Evolutionary conservation across 1,140 invertebrate genomes (phyloP).

Genomic region (Nilaparvata lugens): DNA sequence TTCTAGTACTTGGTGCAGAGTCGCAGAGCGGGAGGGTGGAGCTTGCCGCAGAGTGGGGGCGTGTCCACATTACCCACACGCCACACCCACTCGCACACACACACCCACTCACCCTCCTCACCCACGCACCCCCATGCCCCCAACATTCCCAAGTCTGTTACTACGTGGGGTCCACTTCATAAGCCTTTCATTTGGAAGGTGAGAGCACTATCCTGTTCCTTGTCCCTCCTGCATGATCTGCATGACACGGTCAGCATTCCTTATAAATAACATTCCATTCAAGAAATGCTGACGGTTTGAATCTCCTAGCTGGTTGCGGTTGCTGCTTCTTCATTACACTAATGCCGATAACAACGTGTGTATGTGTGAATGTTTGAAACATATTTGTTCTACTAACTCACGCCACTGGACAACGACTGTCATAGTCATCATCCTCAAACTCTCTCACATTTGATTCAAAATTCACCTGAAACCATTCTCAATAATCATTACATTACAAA

Average conservation of each 20-base stretch:
- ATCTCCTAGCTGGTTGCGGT: not conserved
- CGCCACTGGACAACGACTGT: no score
- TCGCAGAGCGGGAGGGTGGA: constrained; percentile 32
- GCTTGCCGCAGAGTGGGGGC: constrained; percentile 24
- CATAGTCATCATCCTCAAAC: no score
- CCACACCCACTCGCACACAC: constrained; percentile 16
- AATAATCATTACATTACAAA: no score
- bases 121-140: constrained; percentile 24
- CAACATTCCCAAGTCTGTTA: constrained; percentile 51
- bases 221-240: constrained; percentile 3
- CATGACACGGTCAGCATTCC: not conserved
- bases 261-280: no score
- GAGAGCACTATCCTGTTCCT: constrained; percentile 37
- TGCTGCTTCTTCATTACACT: constrained; percentile 13
- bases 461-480: no score
- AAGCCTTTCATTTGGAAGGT: constrained; percentile 57
- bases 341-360: not conserved
- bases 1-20: constrained; percentile 35
- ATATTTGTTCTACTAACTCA: no score
- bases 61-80: no score
- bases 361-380: constrained; percentile 2
- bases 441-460: no score
- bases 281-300: no score
- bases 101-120: constrained; percentile 19
- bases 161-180: constrained; percentile 52